These are phyloP conservation scores for Electrophaes corylata DNA, from an alignment of 2,888 invertebrate genomes.

Conservation along the genomic window DNA sequence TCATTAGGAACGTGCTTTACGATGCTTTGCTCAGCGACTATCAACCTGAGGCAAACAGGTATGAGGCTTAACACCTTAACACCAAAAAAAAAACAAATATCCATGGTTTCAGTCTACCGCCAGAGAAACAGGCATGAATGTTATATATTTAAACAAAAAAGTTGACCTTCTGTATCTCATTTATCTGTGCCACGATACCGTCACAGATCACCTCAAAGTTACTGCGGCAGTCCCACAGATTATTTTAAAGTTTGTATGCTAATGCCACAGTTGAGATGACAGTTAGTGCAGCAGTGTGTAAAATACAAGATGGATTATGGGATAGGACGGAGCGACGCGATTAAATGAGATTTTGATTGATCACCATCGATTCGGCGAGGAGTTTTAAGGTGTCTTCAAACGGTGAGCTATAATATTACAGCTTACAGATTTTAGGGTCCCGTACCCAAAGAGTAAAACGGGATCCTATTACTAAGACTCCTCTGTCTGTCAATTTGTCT, in stretches of 20 bases:
- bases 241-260: slow-evolving; percentile 1
- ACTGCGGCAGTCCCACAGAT: slow-evolving; percentile 10
- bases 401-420: neutral
- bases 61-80: no score
- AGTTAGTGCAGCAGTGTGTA: slow-evolving; percentile 18
- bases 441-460: no score
- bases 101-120: no score
- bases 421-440: no score
- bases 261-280: slow-evolving; percentile 2
- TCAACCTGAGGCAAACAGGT: no score
- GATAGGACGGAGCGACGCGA: slow-evolving; percentile 59
- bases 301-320: slow-evolving; percentile 65
- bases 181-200: neutral
- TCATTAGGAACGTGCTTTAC: no score
- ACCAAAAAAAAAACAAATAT: no score
- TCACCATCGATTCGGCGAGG: slow-evolving; percentile 47
- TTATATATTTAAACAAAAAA: neutral
- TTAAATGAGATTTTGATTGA: slow-evolving; percentile 76
- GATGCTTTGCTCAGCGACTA: no score
- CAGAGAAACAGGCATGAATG: no score
- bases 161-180: neutral
- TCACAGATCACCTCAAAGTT: slow-evolving; percentile 20
- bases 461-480: no score
- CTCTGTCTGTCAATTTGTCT: no score
- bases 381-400: slow-evolving; percentile 4